phyloP scores from a whole-genome alignment of 2,113 vertebrate species.

The Prionailurus bengalensis region DNA sequence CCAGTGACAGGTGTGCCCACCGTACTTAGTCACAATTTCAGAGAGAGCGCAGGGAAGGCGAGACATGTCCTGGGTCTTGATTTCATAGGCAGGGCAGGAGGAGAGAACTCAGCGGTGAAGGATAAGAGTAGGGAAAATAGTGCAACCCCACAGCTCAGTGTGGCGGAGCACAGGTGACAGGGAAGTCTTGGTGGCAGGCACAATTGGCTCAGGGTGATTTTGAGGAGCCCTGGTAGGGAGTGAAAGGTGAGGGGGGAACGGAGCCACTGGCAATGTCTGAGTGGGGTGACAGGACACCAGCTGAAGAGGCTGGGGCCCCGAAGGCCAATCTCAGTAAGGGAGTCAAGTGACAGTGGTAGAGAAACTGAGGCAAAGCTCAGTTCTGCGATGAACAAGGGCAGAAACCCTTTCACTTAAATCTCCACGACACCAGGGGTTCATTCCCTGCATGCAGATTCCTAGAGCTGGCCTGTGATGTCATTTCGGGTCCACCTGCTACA shows the following conservation, averaged over 20 bases:
- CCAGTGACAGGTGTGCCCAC: background rate
- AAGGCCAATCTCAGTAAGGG: background rate
- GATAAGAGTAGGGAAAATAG: background rate
- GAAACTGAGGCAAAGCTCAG: background rate
- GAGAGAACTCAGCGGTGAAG: background rate
- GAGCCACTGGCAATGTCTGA: background rate
- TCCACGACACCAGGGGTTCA: background rate
- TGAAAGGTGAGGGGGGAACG: background rate
- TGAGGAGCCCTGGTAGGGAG: background rate
- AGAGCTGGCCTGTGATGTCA: background rate
- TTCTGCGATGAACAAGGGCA: background rate
- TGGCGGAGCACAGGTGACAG: rapidly evolving
- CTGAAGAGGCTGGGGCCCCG: background rate
- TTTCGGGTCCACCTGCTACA: background rate
- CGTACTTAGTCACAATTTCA: background rate
- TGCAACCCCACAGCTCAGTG: rapidly evolving
- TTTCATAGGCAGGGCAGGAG: background rate
- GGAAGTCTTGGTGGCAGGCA: background rate
- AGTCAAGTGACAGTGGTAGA: background rate
- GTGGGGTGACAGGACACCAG: background rate
- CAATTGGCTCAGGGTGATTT: rapidly evolving
- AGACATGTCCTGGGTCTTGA: background rate
- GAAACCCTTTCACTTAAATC: background rate
- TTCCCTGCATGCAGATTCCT: too few relatives aligned
- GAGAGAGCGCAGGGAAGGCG: rapidly evolving